Percentiles rank a stretch among this genome's conserved stretches.
These are phyloP conservation scores for Polymixis lichenea DNA, from an alignment of 2,888 invertebrate genomes.

Conservation along the genomic window DNA sequence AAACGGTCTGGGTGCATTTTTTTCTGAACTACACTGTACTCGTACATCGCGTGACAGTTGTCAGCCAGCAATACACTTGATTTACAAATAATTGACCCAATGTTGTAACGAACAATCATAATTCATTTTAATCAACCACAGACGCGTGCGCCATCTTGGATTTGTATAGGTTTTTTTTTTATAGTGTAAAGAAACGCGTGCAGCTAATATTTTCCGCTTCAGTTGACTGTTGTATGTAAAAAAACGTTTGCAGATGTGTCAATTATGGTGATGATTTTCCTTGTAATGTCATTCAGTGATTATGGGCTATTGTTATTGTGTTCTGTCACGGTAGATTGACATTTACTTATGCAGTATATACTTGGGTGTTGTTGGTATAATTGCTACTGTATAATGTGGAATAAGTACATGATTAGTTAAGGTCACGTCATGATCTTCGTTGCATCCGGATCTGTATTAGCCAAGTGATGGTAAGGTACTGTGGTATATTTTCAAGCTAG, in stretches of 20 bases:
- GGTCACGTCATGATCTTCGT: conserved; percentile 23
- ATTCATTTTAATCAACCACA: conserved; percentile 81
- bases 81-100: conserved; percentile 87
- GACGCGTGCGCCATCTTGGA: conserved; percentile 74
- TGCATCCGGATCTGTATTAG: conserved; percentile 27
- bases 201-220: conserved; percentile 84
- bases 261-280: conserved; percentile 76
- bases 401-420: conserved; percentile 21
- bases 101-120: conserved; percentile 81
- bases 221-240: conserved; percentile 73
- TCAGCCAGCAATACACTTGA: conserved; percentile 78
- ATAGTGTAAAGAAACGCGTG: conserved; percentile 80
- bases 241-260: conserved; percentile 75
- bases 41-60: conserved; percentile 76
- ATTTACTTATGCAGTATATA: conserved; percentile 52
- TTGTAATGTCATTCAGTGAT: conserved; percentile 68
- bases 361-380: conserved; percentile 37
- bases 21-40: conserved; percentile 61
- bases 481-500: neutral
- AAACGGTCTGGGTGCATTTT: conserved; percentile 55
- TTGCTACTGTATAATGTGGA: conserved; percentile 28
- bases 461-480: neutral
- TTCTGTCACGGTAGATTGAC: conserved; percentile 67
- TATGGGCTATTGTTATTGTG: conserved; percentile 70
- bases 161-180: conserved; percentile 60